Percentiles rank a stretch among this genome's conserved stretches.
Evolutionary conservation across 2,113 vertebrate species (phyloP).

Genomic region (Illadopsis cleaveri): DNA sequence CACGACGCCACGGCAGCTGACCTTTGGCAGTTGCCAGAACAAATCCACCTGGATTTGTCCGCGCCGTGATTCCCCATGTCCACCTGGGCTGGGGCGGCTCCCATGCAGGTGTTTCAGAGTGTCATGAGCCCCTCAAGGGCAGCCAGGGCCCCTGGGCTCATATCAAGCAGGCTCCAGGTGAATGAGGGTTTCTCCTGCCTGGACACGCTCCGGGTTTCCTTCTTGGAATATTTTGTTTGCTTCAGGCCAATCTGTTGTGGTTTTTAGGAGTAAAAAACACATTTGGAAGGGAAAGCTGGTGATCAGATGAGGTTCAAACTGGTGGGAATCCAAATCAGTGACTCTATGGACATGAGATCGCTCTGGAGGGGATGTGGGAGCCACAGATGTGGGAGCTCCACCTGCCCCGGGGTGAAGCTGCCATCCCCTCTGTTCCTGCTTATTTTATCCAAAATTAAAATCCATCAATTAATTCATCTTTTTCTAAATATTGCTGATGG

Average conservation of each 20-base stretch:
- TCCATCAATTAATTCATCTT: accelerated
- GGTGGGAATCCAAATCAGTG: accelerated
- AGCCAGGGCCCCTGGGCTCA: background rate
- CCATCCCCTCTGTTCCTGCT: background rate
- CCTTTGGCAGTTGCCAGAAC: background rate
- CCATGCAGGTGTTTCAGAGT: accelerated
- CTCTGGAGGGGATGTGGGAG: background rate
- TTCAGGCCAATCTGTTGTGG: accelerated
- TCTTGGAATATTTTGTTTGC: accelerated
- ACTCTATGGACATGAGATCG: accelerated
- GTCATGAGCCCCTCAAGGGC: background rate
- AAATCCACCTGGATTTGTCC: background rate
- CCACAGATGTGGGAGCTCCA: background rate
- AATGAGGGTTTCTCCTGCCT: accelerated
- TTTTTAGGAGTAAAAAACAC: background rate
- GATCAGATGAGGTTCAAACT: too few relatives aligned
- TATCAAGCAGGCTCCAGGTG: background rate
- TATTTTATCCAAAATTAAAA: background rate
- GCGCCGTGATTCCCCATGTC: accelerated
- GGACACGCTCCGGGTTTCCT: accelerated
- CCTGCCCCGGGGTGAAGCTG: background rate
- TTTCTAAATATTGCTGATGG: too few relatives aligned
- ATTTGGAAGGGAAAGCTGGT: accelerated
- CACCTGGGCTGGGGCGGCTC: accelerated
- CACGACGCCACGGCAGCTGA: background rate